Base-by-base conservation (phyloP, 2,113 vertebrate species). In the Nycticryphes semicollaris region DNA sequence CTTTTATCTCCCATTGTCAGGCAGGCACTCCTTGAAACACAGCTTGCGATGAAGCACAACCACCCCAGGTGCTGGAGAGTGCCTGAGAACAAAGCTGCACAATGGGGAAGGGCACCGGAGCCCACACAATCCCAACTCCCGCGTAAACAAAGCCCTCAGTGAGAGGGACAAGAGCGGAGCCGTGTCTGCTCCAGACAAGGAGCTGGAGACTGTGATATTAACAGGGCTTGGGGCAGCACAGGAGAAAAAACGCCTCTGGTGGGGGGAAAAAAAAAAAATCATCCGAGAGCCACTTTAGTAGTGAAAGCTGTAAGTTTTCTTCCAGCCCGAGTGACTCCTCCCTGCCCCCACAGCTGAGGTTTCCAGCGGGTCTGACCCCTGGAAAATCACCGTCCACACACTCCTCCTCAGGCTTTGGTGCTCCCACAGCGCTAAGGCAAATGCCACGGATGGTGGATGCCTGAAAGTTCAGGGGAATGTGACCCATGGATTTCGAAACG, bases 1-100 rank as follows among this genome's bases (percentile, higher is more conserved):
- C 94, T 96, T 96, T 96, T 91, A 93, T 94, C 94, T 95, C 77
- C 84, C 94, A 95, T 95, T 96, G 94, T 94, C 95, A 96, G 96
- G 96, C 96, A 97, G 96, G 86, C 86, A 68, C 91, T 96, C 89
- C 92, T 96, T 69, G 86, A 96, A 94, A 59, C 59, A 50, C 93
- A 90, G 97, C 94, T 59, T 89, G 94, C 37, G 16, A 51, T 59
- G 84, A 90, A 97, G 94, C 87, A 92, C 95, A 87, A 56, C 18
- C 94, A 94, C 89, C 94, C 89, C 97, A 97, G 94, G 96, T 95
- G 96, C 93, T 83, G 78, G 73, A 93, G 94, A 95, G 94, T 54
- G 92, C 78, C 95, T 81, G 87, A 87, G 89, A 96, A 95, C 89
- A 92, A 96, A 97, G 97, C 94, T 77, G 87, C 93, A 95, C 51